Evolutionary conservation across 2,113 vertebrate genomes (phyloP).

Genomic region (Rhinolophus sinicus): DNA sequence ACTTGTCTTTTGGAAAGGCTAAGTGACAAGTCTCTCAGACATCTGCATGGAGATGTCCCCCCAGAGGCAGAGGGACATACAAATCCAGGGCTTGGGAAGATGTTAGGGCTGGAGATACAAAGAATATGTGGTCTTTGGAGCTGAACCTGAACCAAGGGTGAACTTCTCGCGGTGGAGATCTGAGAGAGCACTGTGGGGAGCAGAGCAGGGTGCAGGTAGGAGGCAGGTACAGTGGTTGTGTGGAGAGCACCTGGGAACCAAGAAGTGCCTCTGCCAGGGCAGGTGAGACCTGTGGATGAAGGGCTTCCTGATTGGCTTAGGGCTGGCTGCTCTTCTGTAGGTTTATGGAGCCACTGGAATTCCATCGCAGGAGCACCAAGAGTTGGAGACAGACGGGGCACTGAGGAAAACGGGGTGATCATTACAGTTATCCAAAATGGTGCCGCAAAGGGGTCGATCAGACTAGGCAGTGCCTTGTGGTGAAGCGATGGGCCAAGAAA

Average conservation of each 20-base stretch:
- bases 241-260: not conserved
- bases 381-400: not conserved
- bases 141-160: not conserved
- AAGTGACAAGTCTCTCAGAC: rapidly evolving
- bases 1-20: not conserved
- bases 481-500: not conserved
- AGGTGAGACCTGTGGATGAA: not conserved
- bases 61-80: not conserved
- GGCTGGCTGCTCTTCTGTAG: not conserved
- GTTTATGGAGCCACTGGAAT: not conserved
- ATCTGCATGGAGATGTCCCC: no score
- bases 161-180: no score
- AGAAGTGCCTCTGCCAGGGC: no score
- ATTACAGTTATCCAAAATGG: not conserved
- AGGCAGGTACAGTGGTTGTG: not conserved
- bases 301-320: not conserved
- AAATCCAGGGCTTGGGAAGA: rapidly evolving
- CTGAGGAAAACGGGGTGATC: not conserved
- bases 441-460: not conserved
- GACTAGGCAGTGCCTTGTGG: not conserved
- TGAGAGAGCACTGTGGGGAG: rapidly evolving
- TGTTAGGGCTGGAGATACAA: not conserved
- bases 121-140: no score
- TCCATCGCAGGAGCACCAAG: not conserved
- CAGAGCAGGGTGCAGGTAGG: no score